These are phyloP conservation scores for Agapornis roseicollis DNA, from an alignment of 2,113 vertebrate genomes.

Conservation along the genomic window DNA sequence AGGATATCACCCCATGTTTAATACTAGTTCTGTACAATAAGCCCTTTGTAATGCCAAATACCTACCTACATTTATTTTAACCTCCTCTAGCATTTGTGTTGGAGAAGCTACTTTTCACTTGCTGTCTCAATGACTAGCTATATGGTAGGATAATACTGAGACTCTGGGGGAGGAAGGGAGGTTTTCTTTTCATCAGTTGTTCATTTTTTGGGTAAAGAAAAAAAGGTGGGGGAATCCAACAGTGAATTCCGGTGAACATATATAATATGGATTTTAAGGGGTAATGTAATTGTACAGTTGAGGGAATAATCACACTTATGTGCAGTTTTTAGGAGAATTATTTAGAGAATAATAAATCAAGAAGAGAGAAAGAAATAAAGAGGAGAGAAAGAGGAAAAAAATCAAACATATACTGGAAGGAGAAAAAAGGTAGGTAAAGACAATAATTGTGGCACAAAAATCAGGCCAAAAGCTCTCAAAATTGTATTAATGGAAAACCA, in stretches of 20 bases:
- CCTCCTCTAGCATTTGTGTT: constrained; percentile 21
- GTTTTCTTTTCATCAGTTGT: background rate
- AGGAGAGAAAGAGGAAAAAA: background rate
- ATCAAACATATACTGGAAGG: background rate
- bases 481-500: background rate
- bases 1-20: constrained; percentile 1
- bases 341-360: background rate
- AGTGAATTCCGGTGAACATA: background rate
- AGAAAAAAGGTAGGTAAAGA: background rate
- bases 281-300: background rate
- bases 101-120: constrained; percentile 26
- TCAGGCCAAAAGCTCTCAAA: background rate
- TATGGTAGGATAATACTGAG: background rate
- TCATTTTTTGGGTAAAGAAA: background rate
- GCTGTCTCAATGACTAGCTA: background rate
- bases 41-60: background rate
- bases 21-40: background rate
- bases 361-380: background rate
- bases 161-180: background rate
- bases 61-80: constrained; percentile 33
- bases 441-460: background rate
- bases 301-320: background rate
- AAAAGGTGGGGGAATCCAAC: background rate
- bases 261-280: constrained; percentile 2
- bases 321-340: background rate